A percentile compares a stretch with the other conserved stretches of the same genome.
Conservation (phyloP, 2,113 vertebrate species). For the Vicugna pacos region DNA sequence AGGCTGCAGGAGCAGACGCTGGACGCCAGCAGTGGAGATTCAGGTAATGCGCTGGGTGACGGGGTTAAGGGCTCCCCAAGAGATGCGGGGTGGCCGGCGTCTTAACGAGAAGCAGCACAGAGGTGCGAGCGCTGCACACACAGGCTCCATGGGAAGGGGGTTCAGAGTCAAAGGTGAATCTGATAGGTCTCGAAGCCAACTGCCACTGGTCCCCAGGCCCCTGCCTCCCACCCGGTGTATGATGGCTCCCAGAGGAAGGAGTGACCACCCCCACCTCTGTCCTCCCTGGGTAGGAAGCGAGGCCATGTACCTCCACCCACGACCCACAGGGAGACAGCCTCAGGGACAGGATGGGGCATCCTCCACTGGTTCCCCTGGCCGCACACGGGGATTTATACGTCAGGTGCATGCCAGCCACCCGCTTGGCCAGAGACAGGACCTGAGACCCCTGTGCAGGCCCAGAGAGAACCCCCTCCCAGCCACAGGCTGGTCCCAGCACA, state of each 20-base stretch:
- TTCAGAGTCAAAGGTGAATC: neutral
- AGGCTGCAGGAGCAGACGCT: rapidly evolving
- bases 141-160: neutral
- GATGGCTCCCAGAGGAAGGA: neutral
- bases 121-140: neutral
- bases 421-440: too few species aligned
- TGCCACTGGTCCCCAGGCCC: neutral
- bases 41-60: rapidly evolving
- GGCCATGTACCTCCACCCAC: neutral
- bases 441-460: neutral
- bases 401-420: rapidly evolving
- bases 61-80: neutral
- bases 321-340: neutral
- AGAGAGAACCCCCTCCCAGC: neutral
- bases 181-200: neutral
- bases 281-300: neutral
- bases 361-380: rapidly evolving
- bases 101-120: neutral
- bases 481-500: rapidly evolving
- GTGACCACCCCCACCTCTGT: neutral
- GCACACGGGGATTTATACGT: rapidly evolving
- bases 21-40: neutral
- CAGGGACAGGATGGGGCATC: neutral
- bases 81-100: rapidly evolving
- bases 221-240: neutral